Evolutionary conservation across 2,888 invertebrate genomes (phyloP), one percentile per base, ranked within the genome.

Genomic region (Apamea sordens): DNA sequence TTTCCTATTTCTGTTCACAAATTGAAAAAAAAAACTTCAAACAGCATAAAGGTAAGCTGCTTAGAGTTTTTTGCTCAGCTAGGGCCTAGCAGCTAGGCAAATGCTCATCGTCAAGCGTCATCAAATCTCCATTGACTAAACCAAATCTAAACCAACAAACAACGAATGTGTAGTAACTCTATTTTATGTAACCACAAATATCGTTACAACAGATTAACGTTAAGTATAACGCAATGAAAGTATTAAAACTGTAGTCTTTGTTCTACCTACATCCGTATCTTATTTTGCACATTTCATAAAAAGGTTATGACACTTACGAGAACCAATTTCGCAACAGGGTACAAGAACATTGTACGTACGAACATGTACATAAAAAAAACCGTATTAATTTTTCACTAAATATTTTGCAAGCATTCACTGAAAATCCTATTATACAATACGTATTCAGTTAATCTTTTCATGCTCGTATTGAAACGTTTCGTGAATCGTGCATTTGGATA

Each of bases 371-470:
- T 15, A 18, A 18, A n/a, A 53, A 44, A 28, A 67, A 5, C 21
- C 21, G 32, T 68, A 56, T 53, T 56, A 65, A 65, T 84, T 64
- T 69, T 44, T n/a, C 21, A 41, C 61, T 21, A 56, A 80, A 85
- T 73, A 76, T 61, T 79, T 70, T 28, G 32, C 13, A 59, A 73
- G 13, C 47, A 59, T 59, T 68, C n/a, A 11, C 59, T 36, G 71
- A 67, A 85, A 85, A 75, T 73, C n/a, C 47, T 82, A 67, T 77
- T 71, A 69, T 61, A 73, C 65, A 70, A 76, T 70, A 80, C 74
- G 56, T 21, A 65, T 70, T 65, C 76, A 67, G 70, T 80, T 69
- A 81, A 76, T 76, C 36, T 76, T 86, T 85, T 71, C 64, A 65
- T 70, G 41, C 61, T 81, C 44, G 47, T 77, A 83, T 73, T 75